A percentile compares a stretch with the other conserved stretches of the same genome.
Conservation (phyloP, 2,113 vertebrate species). For the Felis chaus region DNA sequence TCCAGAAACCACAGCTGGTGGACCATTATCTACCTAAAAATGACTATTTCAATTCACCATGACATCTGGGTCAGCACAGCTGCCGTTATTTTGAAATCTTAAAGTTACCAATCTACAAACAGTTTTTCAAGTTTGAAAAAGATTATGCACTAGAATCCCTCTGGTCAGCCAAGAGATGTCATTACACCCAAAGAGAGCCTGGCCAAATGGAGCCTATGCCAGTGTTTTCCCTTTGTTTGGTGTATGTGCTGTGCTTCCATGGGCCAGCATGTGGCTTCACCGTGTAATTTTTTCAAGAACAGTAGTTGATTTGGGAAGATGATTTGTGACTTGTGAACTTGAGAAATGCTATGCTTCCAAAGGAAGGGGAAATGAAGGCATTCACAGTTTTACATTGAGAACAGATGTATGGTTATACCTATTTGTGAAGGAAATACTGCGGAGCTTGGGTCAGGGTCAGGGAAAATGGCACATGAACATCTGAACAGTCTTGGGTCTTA, state of each 20-base stretch:
- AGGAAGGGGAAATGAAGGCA: not conserved
- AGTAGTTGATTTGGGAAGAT: not conserved
- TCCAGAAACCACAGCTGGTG: not conserved
- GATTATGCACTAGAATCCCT: not conserved
- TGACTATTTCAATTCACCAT: not conserved
- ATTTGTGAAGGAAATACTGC: not conserved
- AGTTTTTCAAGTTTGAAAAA: not conserved
- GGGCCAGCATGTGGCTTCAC: not conserved
- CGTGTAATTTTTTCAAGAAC: not conserved
- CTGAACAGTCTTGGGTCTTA: not conserved
- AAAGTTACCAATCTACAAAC: not conserved
- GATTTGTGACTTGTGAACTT: not conserved
- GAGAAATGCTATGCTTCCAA: not conserved
- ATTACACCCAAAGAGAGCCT: too few relatives aligned
- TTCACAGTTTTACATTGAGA: not conserved
- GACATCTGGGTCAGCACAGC: not conserved
- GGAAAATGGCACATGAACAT: not conserved
- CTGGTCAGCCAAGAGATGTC: not conserved
- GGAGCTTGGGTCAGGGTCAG: not conserved
- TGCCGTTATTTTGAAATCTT: not conserved
- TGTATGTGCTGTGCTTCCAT: not conserved
- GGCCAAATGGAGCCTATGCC: accelerated
- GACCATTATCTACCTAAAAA: not conserved
- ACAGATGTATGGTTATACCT: not conserved
- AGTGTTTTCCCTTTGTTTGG: accelerated